Conservation (phyloP, 1,140 invertebrate species). For the Trissolcus basalis region DNA sequence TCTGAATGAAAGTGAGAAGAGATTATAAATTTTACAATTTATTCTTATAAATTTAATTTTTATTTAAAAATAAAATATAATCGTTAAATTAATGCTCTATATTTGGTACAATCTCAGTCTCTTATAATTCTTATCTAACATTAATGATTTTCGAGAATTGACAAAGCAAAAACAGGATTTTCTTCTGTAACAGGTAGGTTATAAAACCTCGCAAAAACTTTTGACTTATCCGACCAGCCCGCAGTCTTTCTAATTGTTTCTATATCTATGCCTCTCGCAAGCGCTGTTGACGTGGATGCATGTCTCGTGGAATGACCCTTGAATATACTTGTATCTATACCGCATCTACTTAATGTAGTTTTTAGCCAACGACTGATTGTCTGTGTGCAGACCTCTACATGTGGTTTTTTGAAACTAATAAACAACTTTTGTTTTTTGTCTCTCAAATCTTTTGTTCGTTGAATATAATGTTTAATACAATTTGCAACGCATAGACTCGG, state of each 20-base stretch:
- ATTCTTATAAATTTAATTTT: too few relatives aligned
- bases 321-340: conserved; percentile 49
- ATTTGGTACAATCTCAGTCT: too few relatives aligned
- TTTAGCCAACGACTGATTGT: conserved; percentile 59
- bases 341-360: conserved; percentile 32
- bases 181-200: conserved; percentile 14
- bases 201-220: conserved; percentile 60
- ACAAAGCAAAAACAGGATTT: conserved; percentile 2
- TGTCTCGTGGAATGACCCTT: conserved; percentile 53
- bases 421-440: conserved; percentile 27
- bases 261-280: conserved; percentile 34
- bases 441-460: conserved; percentile 4
- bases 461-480: conserved; percentile 12
- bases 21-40: conserved; percentile 2
- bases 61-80: too few relatives aligned
- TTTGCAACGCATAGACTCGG: conserved; percentile 6
- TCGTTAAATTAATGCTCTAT: too few relatives aligned
- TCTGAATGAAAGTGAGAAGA: neutral
- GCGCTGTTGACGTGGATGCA: conserved; percentile 46
- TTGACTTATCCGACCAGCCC: conserved; percentile 56
- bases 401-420: conserved; percentile 43
- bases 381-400: conserved; percentile 43
- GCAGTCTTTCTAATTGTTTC: conserved; percentile 56
- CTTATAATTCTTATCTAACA: neutral
- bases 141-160: neutral